Conservation (phyloP, 1,140 invertebrate genomes). For the Solen grandis region DNA sequence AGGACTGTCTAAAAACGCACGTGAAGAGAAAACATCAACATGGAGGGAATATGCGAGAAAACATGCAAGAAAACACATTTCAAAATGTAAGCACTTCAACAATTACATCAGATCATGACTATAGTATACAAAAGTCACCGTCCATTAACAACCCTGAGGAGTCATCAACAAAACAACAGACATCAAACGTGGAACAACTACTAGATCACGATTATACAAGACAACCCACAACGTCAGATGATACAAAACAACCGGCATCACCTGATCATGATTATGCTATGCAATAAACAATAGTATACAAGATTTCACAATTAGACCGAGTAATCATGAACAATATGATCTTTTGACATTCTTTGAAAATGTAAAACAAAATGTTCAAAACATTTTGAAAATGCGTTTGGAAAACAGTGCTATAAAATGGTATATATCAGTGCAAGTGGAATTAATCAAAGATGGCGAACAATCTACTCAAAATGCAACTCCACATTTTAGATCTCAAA, state of each 20-base stretch:
- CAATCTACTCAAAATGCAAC: no score
- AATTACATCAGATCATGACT: neutral
- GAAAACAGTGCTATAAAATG: no score
- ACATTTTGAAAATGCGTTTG: slow-evolving; percentile 16
- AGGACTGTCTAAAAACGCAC: slow-evolving; percentile 22
- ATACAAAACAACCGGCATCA: neutral
- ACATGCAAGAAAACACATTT: neutral
- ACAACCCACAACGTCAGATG: neutral
- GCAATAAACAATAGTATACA: slow-evolving; percentile 9
- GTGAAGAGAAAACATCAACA: slow-evolving; percentile 26
- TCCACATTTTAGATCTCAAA: slow-evolving; percentile 29
- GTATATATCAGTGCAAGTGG: no score
- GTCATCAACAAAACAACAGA: neutral
- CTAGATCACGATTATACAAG: neutral
- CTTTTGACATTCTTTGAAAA: slow-evolving; percentile 36
- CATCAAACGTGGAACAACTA: neutral
- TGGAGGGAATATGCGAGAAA: neutral
- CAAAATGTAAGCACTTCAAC: neutral
- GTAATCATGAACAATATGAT: no score
- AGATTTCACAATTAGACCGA: no score
- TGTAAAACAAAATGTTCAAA: neutral
- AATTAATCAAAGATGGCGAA: slow-evolving; percentile 26
- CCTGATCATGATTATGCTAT: no score
- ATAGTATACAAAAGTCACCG: no score
- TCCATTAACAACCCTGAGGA: no score